Conservation (phyloP, 2,797 vertebrate genomes). For the Catharus ustulatus region DNA sequence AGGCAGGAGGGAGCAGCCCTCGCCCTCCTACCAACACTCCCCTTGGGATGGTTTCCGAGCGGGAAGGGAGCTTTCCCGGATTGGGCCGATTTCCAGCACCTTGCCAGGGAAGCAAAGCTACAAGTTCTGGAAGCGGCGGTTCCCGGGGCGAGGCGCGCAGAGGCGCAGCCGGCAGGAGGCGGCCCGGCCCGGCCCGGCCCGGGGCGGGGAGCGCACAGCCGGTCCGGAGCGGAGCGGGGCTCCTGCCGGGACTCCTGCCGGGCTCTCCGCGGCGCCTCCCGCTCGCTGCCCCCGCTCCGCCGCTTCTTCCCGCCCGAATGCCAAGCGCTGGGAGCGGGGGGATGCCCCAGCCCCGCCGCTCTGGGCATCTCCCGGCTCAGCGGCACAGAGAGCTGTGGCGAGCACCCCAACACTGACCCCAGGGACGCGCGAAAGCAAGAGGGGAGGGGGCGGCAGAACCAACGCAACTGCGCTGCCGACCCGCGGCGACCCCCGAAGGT, state of each 20-base stretch:
- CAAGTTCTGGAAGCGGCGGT: background rate
- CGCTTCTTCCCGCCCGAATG: background rate
- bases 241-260: too few relatives aligned
- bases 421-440: background rate
- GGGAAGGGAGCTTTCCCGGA: background rate
- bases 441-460: background rate
- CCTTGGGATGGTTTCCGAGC: background rate
- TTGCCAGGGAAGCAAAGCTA: background rate
- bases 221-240: too few relatives aligned
- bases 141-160: background rate
- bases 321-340: background rate
- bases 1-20: too few relatives aligned
- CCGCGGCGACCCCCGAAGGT: background rate
- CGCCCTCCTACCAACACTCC: too few relatives aligned
- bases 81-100: background rate
- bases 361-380: background rate
- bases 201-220: background rate
- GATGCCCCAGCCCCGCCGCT: background rate
- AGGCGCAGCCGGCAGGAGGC: background rate
- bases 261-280: background rate
- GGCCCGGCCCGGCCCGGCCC: background rate
- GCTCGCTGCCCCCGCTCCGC: background rate
- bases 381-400: background rate
- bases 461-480: background rate
- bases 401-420: background rate